Percentiles rank a stretch among this genome's conserved stretches.
Conservation (phyloP, 2,113 vertebrate genomes). For the Zingel zingel region DNA sequence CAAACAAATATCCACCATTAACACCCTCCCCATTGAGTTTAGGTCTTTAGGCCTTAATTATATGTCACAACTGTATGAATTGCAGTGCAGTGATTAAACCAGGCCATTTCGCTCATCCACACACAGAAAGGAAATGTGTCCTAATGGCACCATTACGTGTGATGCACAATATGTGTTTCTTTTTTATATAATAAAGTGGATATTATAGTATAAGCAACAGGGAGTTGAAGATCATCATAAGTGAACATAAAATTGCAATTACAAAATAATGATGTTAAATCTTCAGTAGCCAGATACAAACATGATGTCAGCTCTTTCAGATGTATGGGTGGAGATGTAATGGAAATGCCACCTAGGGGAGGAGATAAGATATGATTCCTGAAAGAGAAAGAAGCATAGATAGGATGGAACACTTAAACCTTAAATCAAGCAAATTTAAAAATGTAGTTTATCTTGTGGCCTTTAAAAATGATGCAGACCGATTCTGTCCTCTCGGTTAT, state of each 20-base stretch:
- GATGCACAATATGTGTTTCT: neutral
- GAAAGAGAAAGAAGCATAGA: constrained; percentile 1
- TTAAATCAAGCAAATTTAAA: constrained; percentile 16
- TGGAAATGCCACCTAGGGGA: constrained; percentile 26
- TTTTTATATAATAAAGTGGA: constrained; percentile 8
- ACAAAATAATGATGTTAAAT: constrained; percentile 44
- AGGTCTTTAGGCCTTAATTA: constrained; percentile 22
- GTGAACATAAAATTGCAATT: constrained; percentile 53
- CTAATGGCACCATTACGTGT: constrained; percentile 31
- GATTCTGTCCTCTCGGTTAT: neutral
- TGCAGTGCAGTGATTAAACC: constrained; percentile 2
- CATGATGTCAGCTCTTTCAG: constrained; percentile 23
- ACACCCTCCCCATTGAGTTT: neutral
- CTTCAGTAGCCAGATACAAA: constrained; percentile 44
- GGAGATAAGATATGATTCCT: constrained; percentile 19
- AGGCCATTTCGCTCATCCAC: neutral
- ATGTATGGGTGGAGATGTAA: constrained; percentile 28
- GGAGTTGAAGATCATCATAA: constrained; percentile 48
- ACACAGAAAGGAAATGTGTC: neutral
- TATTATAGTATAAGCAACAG: constrained; percentile 34
- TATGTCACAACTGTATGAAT: constrained; percentile 19
- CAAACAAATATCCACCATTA: constrained; percentile 1
- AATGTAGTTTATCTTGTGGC: constrained; percentile 1
- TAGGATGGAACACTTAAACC: constrained; percentile 18
- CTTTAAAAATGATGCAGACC: neutral